Evolutionary conservation across 2,113 vertebrate species (phyloP), one percentile per base, ranked within the genome.

Genomic region (Onychostruthus taczanowskii): DNA sequence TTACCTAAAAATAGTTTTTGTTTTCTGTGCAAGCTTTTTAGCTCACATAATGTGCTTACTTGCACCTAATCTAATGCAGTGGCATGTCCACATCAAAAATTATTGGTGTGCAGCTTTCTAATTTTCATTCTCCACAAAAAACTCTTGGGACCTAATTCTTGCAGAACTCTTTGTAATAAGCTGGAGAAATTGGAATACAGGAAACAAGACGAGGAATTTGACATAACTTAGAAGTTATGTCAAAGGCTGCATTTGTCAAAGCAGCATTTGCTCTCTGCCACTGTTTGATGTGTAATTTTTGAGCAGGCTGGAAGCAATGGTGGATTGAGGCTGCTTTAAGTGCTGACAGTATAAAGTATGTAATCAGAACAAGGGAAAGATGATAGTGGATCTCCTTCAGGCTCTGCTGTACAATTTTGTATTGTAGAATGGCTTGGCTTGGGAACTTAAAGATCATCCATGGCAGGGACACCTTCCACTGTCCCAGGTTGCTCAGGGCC

Each of bases 401-500:
- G 28, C 43, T 28, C 27, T 66, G n/a, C 66, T 58, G 37, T 58
- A 17, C 37, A 16, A 1, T 81, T 13, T 1, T 11, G 17, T 50
- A 7, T 19, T 10, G 21, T 10, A 7, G n/a, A 61, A n/a, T 47
- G 30, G 16, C 6, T 58, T 68, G 39, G n/a, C 9, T 33, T 33
- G 31, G 52, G 46, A 66, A 22, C 22, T 33, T 73, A 24, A 37
- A 31, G 44, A 24, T 41, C 19, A 9, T 78, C 64, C 13, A 3
- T 28, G 30, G 14, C 33, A 75, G 46, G 46, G 39, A 41, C 24
- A 15, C 16, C 0, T 47, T 27, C 1, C 24, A 10, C 28, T 15
- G 0, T 4, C 2, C 7, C 78, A 61, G 28, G 24, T 1, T 21
- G 24, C n/a, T 53, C 53, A 2, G 0, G 17, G 62, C n/a, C 21